Conservation (phyloP, 2,888 invertebrate species). For the Matsumyia berberina region DNA sequence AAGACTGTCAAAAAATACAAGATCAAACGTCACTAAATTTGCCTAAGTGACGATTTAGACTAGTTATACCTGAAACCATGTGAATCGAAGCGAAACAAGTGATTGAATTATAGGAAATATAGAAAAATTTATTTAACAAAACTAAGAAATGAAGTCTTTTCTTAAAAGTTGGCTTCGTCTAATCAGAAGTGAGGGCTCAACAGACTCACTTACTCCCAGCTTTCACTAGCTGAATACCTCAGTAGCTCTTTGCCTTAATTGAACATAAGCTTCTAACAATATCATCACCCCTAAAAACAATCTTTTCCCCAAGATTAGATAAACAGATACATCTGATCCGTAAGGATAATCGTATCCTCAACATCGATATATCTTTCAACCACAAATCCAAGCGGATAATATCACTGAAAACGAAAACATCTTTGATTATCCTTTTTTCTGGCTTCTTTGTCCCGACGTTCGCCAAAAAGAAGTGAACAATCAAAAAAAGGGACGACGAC, state of each 20-base stretch:
- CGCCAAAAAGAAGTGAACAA: slow-evolving; percentile 49
- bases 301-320: slow-evolving; percentile 8
- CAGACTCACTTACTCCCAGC: too few species aligned
- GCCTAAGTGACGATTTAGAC: slow-evolving; percentile 2
- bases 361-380: slow-evolving; percentile 25
- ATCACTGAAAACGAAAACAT: slow-evolving; percentile 44
- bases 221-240: too few species aligned
- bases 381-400: slow-evolving; percentile 58
- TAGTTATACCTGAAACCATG: slow-evolving; percentile 10
- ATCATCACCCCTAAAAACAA: not conserved
- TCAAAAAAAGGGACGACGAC: slow-evolving; percentile 49
- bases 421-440: slow-evolving; percentile 62
- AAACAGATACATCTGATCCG: slow-evolving; percentile 38
- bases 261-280: slow-evolving; percentile 1
- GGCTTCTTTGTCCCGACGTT: not conserved
- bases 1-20: slow-evolving; percentile 72
- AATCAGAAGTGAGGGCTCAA: too few species aligned
- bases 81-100: slow-evolving; percentile 42
- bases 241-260: not conserved
- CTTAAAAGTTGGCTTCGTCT: too few species aligned
- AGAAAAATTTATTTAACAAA: slow-evolving; percentile 34
- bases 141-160: not conserved
- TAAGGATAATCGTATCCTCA: slow-evolving; percentile 38
- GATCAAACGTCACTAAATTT: slow-evolving; percentile 59
- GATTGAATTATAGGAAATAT: slow-evolving; percentile 56